A percentile compares a stretch with the other conserved stretches of the same genome.
These are phyloP conservation scores for Xiphias gladius DNA, from an alignment of 2,113 vertebrate genomes.

Conservation along the genomic window DNA sequence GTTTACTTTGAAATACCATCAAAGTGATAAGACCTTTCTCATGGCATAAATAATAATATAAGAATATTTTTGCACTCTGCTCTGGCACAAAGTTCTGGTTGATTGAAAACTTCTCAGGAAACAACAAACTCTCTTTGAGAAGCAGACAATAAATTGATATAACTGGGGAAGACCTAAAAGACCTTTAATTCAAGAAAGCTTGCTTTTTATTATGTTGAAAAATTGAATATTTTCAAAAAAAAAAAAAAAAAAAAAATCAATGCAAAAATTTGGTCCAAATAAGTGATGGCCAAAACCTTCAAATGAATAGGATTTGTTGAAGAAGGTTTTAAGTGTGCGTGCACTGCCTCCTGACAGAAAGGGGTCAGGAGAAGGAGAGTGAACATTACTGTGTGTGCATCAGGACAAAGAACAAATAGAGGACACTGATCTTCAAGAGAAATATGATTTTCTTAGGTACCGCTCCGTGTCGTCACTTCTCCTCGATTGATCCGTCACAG, in stretches of 20 bases:
- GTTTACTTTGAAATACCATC: background rate
- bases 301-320: background rate
- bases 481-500: background rate
- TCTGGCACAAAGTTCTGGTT: background rate
- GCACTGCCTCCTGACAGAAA: background rate
- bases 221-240: background rate
- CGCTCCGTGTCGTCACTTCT: slow-evolving; percentile 11
- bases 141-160: background rate
- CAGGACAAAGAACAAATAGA: background rate
- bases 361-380: background rate
- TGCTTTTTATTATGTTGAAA: background rate
- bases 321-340: background rate
- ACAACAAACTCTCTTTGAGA: background rate
- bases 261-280: background rate
- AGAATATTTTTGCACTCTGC: background rate
- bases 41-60: background rate
- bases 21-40: background rate
- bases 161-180: background rate
- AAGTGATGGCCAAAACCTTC: background rate
- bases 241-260: too few relatives aligned
- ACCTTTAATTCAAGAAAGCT: background rate
- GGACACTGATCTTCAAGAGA: background rate
- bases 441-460: background rate
- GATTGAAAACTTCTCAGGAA: background rate
- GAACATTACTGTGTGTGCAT: background rate